Percentiles rank a stretch among this genome's conserved stretches.
phyloP scores from a whole-genome alignment of 2,797 vertebrate species.

The Galaxias olidus region DNA sequence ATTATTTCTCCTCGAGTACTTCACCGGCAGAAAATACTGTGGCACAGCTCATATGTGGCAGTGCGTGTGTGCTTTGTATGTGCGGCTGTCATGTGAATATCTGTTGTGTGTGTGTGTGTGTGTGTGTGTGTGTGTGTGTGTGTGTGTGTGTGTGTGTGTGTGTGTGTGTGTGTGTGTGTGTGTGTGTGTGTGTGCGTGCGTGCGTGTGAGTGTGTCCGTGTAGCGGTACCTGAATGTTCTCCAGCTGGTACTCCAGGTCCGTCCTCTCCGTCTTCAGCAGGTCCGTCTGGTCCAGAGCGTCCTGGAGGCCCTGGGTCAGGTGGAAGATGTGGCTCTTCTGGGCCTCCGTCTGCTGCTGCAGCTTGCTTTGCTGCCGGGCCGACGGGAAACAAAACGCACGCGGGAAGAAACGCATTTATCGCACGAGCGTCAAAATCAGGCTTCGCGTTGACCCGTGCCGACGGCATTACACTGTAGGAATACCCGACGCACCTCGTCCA shows the following conservation, averaged over 20 bases:
- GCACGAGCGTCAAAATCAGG: neutral
- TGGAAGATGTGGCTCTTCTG: slow-evolving; percentile 86
- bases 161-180: slow-evolving; percentile 4
- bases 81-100: slow-evolving; percentile 7
- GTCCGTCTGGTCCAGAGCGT: slow-evolving; percentile 79
- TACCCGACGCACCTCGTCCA: slow-evolving; percentile 85
- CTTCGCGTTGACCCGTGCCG: too few species aligned
- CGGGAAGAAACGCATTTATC: neutral
- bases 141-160: neutral
- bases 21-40: slow-evolving; percentile 15
- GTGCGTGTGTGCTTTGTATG: neutral
- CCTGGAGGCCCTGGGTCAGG: slow-evolving; percentile 80
- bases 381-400: too few species aligned
- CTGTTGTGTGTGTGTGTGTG: slow-evolving; percentile 6
- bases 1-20: slow-evolving; percentile 61
- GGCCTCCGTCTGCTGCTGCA: slow-evolving; percentile 86
- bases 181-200: neutral
- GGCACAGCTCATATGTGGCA: neutral
- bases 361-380: slow-evolving; percentile 77
- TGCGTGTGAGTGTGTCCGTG: neutral
- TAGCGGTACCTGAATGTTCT: slow-evolving; percentile 57
- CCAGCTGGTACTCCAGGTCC: slow-evolving; percentile 83
- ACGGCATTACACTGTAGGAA: too few species aligned
- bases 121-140: neutral
- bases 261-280: slow-evolving; percentile 86